Conservation (phyloP, 2,888 invertebrate species). For the Epicampocera succincta region DNA sequence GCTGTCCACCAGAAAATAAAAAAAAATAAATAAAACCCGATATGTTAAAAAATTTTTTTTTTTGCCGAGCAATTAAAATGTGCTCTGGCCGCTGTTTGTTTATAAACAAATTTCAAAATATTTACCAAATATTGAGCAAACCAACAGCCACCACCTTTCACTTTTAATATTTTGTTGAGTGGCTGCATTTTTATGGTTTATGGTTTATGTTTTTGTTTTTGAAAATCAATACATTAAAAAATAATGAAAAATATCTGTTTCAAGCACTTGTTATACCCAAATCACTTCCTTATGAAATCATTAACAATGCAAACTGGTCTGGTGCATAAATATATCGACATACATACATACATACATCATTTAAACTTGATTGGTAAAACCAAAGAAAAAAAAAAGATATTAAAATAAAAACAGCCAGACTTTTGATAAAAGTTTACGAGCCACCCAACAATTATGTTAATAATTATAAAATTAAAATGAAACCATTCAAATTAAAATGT, state of each 20-base stretch:
- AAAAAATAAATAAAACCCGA: too few species aligned
- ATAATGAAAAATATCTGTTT: not conserved
- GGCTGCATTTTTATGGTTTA: not conserved
- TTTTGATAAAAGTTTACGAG: slow-evolving; percentile 4
- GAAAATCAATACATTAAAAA: slow-evolving; percentile 6
- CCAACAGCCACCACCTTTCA: slow-evolving; percentile 59
- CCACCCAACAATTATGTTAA: not conserved
- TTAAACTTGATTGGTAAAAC: slow-evolving; percentile 14
- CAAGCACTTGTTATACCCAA: not conserved
- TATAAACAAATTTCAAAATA: slow-evolving; percentile 18
- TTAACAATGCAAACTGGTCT: not conserved
- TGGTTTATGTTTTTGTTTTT: not conserved
- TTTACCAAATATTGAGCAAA: slow-evolving; percentile 3
- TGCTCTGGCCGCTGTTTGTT: not conserved
- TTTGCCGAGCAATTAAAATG: slow-evolving; percentile 42
- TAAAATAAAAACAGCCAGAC: not conserved
- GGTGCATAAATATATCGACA: not conserved
- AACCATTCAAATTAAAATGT: not conserved
- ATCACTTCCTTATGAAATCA: slow-evolving; percentile 16
- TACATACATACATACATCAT: not conserved
- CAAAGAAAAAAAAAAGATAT: too few species aligned
- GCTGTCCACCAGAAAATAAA: too few species aligned
- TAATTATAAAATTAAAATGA: slow-evolving; percentile 11
- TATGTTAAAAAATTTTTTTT: slow-evolving; percentile 10
- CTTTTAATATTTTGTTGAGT: slow-evolving; percentile 40